Base-by-base conservation (phyloP, 2,797 vertebrate species). In the Epinephelus coioides region DNA sequence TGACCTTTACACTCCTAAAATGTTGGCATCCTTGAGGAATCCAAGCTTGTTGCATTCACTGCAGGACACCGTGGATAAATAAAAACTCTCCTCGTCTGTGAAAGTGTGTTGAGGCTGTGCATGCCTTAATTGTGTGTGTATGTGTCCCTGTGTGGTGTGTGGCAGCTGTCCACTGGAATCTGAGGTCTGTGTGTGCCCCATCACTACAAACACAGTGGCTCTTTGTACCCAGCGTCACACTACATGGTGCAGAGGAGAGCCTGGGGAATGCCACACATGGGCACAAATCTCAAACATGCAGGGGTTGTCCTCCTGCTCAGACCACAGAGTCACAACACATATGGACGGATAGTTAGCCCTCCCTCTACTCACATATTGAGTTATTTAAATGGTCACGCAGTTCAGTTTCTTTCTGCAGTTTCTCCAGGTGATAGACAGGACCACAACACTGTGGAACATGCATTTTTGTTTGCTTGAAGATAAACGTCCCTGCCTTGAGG, bases 91-190 rank as follows among this genome's bases (percentile, higher is more conserved):
- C 65, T 44, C 13, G 51, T 75, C 68, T 75, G 49, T 72, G 70
- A 68, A 75, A 80, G 30, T 78, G 75, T 78, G 66, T 83, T 67
- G 69, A 87, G 27, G 18, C 68, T 60, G 74, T 69, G 63, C 69
- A 84, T 78, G 69, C 72, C 71, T 85, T 54, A 49, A 62, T 56
- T 70, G 53, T 50, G 49, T 50, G 46, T 74, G 74, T 76, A 62
- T 50, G 53, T 59, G 62, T 60, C 10, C 2, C 2, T 53, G 40
- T 64, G 68, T 66, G 25, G 61, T 69, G 73, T 85, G 69, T 77
- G 73, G 77, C 89, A 91, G 90, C 90, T 90, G 89, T 84, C 77
- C 73, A 69, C 78, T 85, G 86, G 90, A 88, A 91, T 92, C 86
- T 66, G 7, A 85, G 77, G 49, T 78, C 81, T 63, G 86, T 49